Base-by-base conservation (phyloP, 2,113 vertebrate species). In the Lophotis ruficrista region DNA sequence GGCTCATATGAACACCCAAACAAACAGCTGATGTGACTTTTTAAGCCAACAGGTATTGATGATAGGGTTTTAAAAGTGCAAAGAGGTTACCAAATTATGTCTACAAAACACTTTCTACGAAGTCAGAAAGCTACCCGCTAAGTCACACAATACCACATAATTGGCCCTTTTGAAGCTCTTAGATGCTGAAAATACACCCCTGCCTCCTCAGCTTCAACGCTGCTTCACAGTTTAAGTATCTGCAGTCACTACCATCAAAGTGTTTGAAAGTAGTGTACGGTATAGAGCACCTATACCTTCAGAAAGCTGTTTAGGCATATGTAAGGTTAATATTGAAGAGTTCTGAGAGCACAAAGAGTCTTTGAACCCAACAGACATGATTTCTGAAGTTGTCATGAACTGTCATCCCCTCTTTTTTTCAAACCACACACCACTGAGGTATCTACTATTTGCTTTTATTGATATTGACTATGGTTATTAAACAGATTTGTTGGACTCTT, bases 161-260 rank as follows among this genome's bases (percentile, higher is more conserved):
- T 6, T 37, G n/a, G 15, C 18, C 31, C 64, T 65, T 56, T 6
- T 22, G 43, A 30, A 84, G 50, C 17, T 65, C 53, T 83, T 19
- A 18, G 66, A 56, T 7, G 54, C 25, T 43, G 10, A 54, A 68
- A 76, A 14, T 6, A 57, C 25, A 13, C 5, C 8, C 48, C 28
- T 50, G 25, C 18, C 56, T 45, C 11, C 12, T 4, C 8, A 43
- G 0, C 30, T 25, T n/a, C 78, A 31, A 12, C 2, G 4, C 0
- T 48, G 45, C 57, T 60, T 35, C 2, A 2, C 51, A 28, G 24
- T 33, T 7, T 4, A 27, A 35, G 20, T 8, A 58, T 28, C 7
- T 30, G 16, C 19, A 2, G 33, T 10, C 33, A 33, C 53, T 22
- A 14, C 9, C 38, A 31, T 4, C 33, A 22, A 41, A 47, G 28